Percentiles rank a stretch among this genome's conserved stretches.
Evolutionary conservation across 2,888 invertebrate species (phyloP).

Genomic region (Nemotelus nigrinus): DNA sequence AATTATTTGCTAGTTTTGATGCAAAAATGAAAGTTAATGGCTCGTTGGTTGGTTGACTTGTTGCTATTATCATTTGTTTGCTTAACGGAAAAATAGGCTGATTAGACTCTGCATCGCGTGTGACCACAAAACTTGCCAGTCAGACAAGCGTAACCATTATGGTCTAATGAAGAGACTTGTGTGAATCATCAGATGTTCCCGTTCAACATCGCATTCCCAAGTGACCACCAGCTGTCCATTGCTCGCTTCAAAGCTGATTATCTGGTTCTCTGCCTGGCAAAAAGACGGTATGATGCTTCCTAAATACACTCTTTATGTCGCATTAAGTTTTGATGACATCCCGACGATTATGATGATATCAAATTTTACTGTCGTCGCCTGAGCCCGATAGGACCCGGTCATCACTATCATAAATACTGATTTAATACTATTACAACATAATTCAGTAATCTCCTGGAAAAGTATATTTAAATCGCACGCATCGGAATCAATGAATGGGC

Average conservation of each 20-base stretch:
- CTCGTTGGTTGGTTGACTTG: background rate
- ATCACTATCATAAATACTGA: background rate
- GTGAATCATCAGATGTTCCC: background rate
- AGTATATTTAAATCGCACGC: slow-evolving; percentile 9
- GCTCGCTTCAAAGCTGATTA: background rate
- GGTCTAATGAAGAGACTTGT: too few relatives aligned
- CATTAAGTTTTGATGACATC: slow-evolving; percentile 15
- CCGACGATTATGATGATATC: slow-evolving; percentile 24
- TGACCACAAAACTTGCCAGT: background rate
- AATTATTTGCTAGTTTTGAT: background rate
- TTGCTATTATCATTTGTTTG: background rate
- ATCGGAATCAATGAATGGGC: background rate
- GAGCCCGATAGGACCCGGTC: background rate
- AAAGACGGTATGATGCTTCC: too few relatives aligned
- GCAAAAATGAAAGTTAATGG: background rate
- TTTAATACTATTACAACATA: slow-evolving; percentile 16
- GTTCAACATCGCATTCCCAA: too few relatives aligned
- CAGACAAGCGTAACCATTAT: background rate
- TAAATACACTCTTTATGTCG: slow-evolving; percentile 18
- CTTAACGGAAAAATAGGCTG: background rate
- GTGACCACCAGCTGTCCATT: too few relatives aligned
- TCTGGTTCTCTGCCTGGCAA: background rate
- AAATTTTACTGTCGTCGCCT: background rate
- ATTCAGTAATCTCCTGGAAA: slow-evolving; percentile 28
- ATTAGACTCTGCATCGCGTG: background rate